A percentile compares a stretch with the other conserved stretches of the same genome.
These are phyloP conservation scores for Amniataba percoides DNA, from an alignment of 2,797 vertebrate genomes.

Conservation along the genomic window DNA sequence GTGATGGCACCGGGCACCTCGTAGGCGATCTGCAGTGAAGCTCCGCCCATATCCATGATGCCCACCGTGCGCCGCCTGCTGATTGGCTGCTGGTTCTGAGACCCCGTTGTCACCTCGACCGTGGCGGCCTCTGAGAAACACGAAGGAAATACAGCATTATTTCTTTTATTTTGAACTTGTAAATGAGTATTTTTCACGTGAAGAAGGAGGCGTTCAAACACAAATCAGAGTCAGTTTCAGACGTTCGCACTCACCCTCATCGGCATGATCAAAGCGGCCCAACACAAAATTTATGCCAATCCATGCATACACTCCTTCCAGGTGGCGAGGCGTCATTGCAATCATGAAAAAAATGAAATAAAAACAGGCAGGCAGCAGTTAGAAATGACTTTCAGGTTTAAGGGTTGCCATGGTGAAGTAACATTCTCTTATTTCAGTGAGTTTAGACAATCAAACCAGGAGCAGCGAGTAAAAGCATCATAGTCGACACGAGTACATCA, in stretches of 20 bases:
- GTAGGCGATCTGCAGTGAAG: constrained; percentile 98
- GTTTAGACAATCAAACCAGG: background rate
- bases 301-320: constrained; percentile 95
- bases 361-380: background rate
- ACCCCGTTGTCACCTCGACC: constrained; percentile 90
- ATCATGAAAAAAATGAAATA: background rate
- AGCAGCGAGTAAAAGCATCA: too few species aligned
- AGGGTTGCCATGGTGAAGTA: background rate
- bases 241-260: constrained; percentile 86
- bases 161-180: background rate
- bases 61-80: constrained; percentile 91
- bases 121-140: constrained; percentile 84
- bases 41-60: constrained; percentile 98
- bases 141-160: rapidly evolving
- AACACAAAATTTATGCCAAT: constrained; percentile 98
- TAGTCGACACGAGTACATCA: rapidly evolving
- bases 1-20: constrained; percentile 97
- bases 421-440: background rate
- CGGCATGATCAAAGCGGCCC: constrained; percentile 94
- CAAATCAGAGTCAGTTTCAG: background rate
- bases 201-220: background rate
- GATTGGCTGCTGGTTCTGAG: constrained; percentile 80
- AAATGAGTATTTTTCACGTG: background rate
- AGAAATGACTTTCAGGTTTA: background rate
- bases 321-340: background rate